A percentile compares a stretch with the other conserved stretches of the same genome.
phyloP scores from a whole-genome alignment of 2,113 vertebrate species.

The Nettapus auritus region DNA sequence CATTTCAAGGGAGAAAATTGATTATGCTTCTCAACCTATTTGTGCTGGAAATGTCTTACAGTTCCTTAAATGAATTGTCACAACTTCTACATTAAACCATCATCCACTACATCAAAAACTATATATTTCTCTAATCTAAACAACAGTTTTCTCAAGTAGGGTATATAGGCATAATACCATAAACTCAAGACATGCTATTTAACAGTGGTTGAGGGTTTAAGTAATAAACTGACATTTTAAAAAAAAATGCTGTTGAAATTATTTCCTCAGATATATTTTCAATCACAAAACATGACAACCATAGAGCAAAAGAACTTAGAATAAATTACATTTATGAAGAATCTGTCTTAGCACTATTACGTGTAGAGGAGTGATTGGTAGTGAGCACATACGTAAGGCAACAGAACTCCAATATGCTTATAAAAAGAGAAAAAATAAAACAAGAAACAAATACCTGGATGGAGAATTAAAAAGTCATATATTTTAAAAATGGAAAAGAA shows the following conservation, averaged over 20 bases:
- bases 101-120: constrained; percentile 21
- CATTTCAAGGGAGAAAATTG: constrained; percentile 2
- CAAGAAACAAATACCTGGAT: not conserved
- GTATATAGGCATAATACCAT: not conserved
- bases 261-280: constrained; percentile 30
- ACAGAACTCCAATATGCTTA: not conserved
- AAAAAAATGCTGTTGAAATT: not conserved
- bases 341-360: not conserved
- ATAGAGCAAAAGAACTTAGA: not conserved
- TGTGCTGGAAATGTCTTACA: not conserved
- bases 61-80: constrained; percentile 27
- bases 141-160: not conserved
- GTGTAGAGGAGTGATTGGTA: not conserved
- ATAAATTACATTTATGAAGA: constrained; percentile 36
- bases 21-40: constrained; percentile 27
- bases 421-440: not conserved
- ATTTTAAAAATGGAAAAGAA: not conserved
- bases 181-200: constrained; percentile 22
- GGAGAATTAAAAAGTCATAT: not conserved
- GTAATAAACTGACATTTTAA: constrained; percentile 1
- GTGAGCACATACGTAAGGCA: not conserved
- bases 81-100: constrained; percentile 24
- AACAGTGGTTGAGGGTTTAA: constrained; percentile 4
- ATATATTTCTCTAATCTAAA: not conserved
- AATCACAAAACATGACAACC: constrained; percentile 29